These are phyloP conservation scores for Pardalotus punctatus DNA, from an alignment of 2,113 vertebrate species.

Conservation along the genomic window DNA sequence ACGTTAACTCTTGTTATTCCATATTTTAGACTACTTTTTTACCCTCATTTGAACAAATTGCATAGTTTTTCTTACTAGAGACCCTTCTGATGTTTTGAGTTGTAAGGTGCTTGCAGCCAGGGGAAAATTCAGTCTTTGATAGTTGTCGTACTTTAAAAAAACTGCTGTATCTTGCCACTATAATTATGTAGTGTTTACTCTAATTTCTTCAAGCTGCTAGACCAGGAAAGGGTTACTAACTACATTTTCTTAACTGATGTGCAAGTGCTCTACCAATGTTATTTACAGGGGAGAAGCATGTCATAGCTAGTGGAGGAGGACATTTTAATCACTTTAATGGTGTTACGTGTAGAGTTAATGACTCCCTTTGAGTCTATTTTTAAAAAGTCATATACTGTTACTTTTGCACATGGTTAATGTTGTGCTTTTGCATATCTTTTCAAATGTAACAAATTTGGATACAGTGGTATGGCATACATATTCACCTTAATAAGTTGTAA, in stretches of 20 bases:
- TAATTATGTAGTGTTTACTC: not conserved
- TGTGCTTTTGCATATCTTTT: conserved; percentile 18
- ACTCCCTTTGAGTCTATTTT: conserved; percentile 52
- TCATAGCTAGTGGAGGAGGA: conserved; percentile 64
- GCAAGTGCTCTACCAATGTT: conserved; percentile 35
- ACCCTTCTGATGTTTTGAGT: not conserved
- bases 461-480: not conserved
- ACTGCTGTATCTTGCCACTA: not conserved
- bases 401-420: conserved; percentile 18
- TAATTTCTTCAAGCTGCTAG: not conserved
- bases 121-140: not conserved
- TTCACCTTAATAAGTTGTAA: not conserved
- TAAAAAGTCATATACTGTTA: conserved; percentile 6
- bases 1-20: not conserved
- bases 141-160: not conserved
- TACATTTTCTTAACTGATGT: conserved; percentile 42
- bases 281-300: conserved; percentile 68
- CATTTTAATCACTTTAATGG: conserved; percentile 69
- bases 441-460: not conserved
- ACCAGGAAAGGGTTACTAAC: conserved; percentile 54
- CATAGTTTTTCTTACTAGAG: not conserved
- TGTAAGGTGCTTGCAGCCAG: not conserved
- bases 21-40: not conserved
- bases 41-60: not conserved
- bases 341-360: conserved; percentile 60